Conservation (phyloP, 2,888 invertebrate genomes). For the Sphaerophoria taeniata region DNA sequence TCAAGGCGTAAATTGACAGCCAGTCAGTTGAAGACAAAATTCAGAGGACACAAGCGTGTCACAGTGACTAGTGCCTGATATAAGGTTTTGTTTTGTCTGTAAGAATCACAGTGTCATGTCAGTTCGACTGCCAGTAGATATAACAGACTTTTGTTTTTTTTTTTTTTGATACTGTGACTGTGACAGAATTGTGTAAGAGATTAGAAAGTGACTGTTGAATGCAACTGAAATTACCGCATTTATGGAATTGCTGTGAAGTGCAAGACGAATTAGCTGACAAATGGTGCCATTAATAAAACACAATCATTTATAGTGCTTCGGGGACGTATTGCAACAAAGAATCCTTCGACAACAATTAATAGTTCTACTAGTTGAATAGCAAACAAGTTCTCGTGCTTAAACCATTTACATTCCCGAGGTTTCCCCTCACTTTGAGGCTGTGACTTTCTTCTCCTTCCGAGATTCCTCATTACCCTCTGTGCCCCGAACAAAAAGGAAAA, state of each 20-base stretch:
- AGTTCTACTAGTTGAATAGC: too few species aligned
- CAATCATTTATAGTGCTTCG: too few species aligned
- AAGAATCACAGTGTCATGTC: not conserved
- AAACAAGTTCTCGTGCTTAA: too few species aligned
- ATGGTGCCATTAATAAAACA: constrained; percentile 20
- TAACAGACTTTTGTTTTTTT: constrained; percentile 5
- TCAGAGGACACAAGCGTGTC: constrained; percentile 45
- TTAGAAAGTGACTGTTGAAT: constrained; percentile 27
- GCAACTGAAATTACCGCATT: constrained; percentile 29
- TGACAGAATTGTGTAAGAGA: constrained; percentile 33
- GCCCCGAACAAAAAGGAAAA: too few species aligned
- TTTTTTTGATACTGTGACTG: constrained; percentile 14
- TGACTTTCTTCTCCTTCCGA: too few species aligned
- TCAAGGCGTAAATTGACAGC: constrained; percentile 59
- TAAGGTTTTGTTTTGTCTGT: constrained; percentile 1
- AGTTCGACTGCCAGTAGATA: not conserved
- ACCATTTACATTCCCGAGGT: too few species aligned
- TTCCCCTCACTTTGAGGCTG: too few species aligned
- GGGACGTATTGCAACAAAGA: too few species aligned
- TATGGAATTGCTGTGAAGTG: constrained; percentile 26
- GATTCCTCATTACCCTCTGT: too few species aligned
- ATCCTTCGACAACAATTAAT: too few species aligned
- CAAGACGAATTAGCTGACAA: constrained; percentile 32
- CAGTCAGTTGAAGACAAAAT: constrained; percentile 53
- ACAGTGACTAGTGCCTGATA: constrained; percentile 1